These are phyloP conservation scores for Lytechinus pictus DNA, from an alignment of 35 echinoderm and acorn worm species.

Conservation along the genomic window DNA sequence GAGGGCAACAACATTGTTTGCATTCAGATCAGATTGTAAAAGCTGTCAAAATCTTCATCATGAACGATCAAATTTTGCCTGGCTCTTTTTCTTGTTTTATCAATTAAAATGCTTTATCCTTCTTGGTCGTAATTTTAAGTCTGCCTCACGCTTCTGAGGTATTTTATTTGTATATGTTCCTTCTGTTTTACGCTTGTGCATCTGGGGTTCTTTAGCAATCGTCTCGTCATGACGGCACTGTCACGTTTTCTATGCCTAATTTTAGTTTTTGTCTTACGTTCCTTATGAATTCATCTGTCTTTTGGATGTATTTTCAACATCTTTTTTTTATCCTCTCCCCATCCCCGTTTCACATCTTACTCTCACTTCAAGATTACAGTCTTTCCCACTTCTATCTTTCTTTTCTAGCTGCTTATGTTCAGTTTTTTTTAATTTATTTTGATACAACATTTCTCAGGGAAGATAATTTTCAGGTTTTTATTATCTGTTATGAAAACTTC, in stretches of 20 bases:
- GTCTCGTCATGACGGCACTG: neutral
- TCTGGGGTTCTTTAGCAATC: neutral
- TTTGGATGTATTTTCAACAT: neutral
- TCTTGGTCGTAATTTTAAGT: neutral
- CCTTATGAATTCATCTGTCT: neutral
- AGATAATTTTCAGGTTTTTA: too few species aligned
- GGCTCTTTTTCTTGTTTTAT: neutral
- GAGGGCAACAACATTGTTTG: neutral
- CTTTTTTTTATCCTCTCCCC: neutral
- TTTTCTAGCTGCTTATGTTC: neutral
- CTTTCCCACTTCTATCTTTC: neutral
- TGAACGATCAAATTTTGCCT: neutral
- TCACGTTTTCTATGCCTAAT: neutral
- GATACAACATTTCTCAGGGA: too few species aligned
- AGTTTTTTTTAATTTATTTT: neutral
- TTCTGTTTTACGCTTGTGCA: neutral
- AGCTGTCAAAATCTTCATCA: neutral
- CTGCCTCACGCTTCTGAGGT: neutral
- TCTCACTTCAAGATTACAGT: too few species aligned
- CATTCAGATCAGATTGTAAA: slow-evolving; percentile 8
- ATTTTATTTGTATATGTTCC: neutral
- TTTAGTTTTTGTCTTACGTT: neutral
- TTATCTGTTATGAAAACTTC: too few species aligned
- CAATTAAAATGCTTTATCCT: slow-evolving; percentile 22
- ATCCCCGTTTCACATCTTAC: neutral